These are phyloP conservation scores for Cephalopterus ornatus DNA, from an alignment of 2,113 vertebrate species.

Conservation along the genomic window DNA sequence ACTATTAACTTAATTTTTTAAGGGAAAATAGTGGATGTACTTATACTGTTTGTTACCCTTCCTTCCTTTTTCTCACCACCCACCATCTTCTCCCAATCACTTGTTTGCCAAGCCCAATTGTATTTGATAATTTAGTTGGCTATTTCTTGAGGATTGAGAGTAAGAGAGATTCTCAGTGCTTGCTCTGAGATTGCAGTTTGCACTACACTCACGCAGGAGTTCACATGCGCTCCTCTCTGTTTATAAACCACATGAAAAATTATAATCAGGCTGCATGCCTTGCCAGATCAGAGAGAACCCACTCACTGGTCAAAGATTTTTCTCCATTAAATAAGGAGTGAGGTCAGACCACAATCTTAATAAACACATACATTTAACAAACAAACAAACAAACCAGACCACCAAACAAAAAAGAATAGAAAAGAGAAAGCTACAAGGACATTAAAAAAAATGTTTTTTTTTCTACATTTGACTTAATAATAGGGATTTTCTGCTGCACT, in stretches of 20 bases:
- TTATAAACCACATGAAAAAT: background rate
- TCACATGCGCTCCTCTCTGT: background rate
- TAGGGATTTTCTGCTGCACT: background rate
- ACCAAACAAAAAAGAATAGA: background rate
- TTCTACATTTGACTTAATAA: background rate
- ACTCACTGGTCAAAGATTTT: background rate
- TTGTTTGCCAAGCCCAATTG: background rate
- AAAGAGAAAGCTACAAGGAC: background rate
- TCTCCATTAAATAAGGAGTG: background rate
- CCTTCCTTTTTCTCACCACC: background rate
- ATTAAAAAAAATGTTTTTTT: background rate
- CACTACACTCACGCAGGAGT: background rate
- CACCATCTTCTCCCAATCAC: background rate
- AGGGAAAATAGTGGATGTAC: background rate
- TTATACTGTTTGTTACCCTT: background rate
- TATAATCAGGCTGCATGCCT: background rate
- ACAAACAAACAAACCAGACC: accelerated
- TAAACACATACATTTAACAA: background rate
- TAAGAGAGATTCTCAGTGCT: background rate
- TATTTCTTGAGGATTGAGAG: background rate
- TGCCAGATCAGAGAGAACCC: background rate
- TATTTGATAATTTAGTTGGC: background rate
- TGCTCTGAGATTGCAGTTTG: background rate
- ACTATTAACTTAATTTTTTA: background rate
- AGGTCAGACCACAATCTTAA: background rate